Percentiles rank a stretch among this genome's conserved stretches.
phyloP scores from a whole-genome alignment of 2,797 vertebrate genomes.

The Macroramphosus scolopax region DNA sequence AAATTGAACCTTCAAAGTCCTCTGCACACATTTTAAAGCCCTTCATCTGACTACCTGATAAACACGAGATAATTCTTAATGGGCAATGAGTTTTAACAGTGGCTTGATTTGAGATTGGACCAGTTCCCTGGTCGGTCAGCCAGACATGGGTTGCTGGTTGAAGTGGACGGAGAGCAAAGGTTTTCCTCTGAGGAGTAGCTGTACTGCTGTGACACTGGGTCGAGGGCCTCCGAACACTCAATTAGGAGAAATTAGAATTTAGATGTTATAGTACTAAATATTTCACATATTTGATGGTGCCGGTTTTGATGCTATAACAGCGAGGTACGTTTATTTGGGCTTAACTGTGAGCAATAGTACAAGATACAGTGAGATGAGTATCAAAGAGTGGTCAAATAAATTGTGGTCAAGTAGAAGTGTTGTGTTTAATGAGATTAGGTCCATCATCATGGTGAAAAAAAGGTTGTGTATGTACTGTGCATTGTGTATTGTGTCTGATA shows the following conservation, averaged over 20 bases:
- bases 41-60: slow-evolving; percentile 49
- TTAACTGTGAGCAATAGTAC: slow-evolving; percentile 38
- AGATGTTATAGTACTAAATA: slow-evolving; percentile 2
- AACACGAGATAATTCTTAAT: slow-evolving; percentile 18
- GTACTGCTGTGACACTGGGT: slow-evolving; percentile 24
- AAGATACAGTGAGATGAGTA: slow-evolving; percentile 48
- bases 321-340: slow-evolving; percentile 21
- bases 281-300: not conserved
- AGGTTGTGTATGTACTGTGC: slow-evolving; percentile 62
- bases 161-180: slow-evolving; percentile 27
- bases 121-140: slow-evolving; percentile 34
- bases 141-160: slow-evolving; percentile 25
- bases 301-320: slow-evolving; percentile 24
- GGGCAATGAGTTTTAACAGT: slow-evolving; percentile 25
- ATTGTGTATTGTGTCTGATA: slow-evolving; percentile 70
- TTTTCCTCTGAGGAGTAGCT: slow-evolving; percentile 20
- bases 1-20: slow-evolving; percentile 40
- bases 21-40: slow-evolving; percentile 49
- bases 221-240: not conserved
- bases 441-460: slow-evolving; percentile 70
- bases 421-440: slow-evolving; percentile 76
- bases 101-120: slow-evolving; percentile 28
- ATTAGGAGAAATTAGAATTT: not conserved
- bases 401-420: slow-evolving; percentile 62
- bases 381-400: slow-evolving; percentile 63